Percentiles rank a stretch among this genome's conserved stretches.
phyloP scores from a whole-genome alignment of 1,140 invertebrate species.

The Pararge aegeria region DNA sequence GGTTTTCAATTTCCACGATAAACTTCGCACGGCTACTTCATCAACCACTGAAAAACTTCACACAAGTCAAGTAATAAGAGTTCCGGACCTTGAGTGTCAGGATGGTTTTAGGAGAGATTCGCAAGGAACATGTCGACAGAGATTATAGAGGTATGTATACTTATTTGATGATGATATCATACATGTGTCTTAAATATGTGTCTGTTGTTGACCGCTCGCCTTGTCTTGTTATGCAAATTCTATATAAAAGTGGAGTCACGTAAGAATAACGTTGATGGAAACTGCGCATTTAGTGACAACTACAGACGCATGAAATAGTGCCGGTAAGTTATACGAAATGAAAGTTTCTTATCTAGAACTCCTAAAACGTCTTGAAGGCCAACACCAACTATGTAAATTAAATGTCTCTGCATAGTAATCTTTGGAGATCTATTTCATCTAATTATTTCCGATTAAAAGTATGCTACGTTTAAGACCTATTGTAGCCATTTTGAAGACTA shows the following conservation, averaged over 20 bases:
- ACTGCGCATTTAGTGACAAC: too few relatives aligned
- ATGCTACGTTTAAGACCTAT: too few relatives aligned
- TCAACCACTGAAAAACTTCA: constrained; percentile 41
- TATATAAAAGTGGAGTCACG: not conserved
- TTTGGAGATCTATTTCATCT: too few relatives aligned
- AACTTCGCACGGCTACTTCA: constrained; percentile 47
- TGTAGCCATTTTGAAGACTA: too few relatives aligned
- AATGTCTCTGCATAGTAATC: too few relatives aligned
- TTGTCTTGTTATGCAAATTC: not conserved
- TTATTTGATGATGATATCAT: constrained; percentile 2
- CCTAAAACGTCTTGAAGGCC: too few relatives aligned
- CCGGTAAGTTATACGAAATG: too few relatives aligned
- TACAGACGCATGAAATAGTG: too few relatives aligned
- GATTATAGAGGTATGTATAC: constrained; percentile 46
- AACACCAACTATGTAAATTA: too few relatives aligned
- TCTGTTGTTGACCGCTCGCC: not conserved
- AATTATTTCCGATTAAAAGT: too few relatives aligned
- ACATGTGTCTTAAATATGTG: not conserved
- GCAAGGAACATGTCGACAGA: constrained; percentile 43
- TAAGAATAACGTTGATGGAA: too few relatives aligned
- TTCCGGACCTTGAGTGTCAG: constrained; percentile 53
- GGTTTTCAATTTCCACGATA: constrained; percentile 63
- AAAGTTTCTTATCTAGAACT: too few relatives aligned
- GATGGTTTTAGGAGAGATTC: constrained; percentile 50
- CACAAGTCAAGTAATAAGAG: constrained; percentile 54